Base-by-base conservation (phyloP, 2,888 invertebrate species). In the Hydropsyche betteni region DNA sequence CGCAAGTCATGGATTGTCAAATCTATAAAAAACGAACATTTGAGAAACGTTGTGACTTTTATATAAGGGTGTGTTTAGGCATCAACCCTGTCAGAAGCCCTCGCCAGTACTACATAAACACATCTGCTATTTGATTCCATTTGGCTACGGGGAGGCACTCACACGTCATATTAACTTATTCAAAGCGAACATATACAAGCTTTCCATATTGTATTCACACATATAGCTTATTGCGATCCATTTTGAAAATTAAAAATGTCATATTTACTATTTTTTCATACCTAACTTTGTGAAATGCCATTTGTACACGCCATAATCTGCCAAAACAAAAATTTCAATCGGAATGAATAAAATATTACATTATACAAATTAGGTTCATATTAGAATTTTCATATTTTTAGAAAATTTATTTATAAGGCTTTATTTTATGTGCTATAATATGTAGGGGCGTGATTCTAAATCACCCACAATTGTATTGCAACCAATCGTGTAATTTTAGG, bases 401-500 rank as follows among this genome's bases (percentile, higher is more conserved):
- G 51, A 10, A 12, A 51, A 51, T 51, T 51, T 2, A 51, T 51
- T 12, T 51, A 51, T 51, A 2, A 51, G 3, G 8, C n/a, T 8
- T 61, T 14, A 33, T 10, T 2, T 64, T 5, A 71, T 51, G 68
- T 64, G 51, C 55, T 74, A 52, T 71, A 53, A 55, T 68, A 68
- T 58, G 8, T 74, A 68, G 24, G 68, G 64, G 61, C 68, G 69
- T 52, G 16, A 61, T 51, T 10, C 50, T 75, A 76, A 12, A 73
- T 68, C 36, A 69, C 58, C 75, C 58, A 76, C 77, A 78, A 74
- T 68, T 64, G 80, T 75, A 81, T 81, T 80, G 81, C 81, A 81
- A 81, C 81, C 81, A 81, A 81, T 81, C 81, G 79, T 79, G 14
- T 12, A 14, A 12, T 16, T n/a, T 16, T n/a, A 14, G 53, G 53